Percentiles rank a stretch among this genome's conserved stretches.
Conservation (phyloP, 2,888 invertebrate species). For the Ophion obscuratus region DNA sequence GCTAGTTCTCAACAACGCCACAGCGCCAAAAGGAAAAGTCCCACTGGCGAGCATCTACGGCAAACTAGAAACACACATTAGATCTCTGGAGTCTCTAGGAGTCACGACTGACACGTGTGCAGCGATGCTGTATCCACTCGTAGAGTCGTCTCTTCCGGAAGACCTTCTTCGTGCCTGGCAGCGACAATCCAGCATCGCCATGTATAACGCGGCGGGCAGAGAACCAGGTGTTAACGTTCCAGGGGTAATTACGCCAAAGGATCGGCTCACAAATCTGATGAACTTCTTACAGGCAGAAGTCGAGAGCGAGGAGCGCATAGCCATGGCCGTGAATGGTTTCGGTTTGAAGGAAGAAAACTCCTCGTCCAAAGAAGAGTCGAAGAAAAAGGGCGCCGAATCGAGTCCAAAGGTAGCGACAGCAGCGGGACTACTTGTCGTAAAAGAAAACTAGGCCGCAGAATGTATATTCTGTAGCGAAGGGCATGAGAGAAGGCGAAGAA, state of each 20-base stretch:
- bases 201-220: too few relatives aligned
- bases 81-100: constrained; percentile 68
- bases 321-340: constrained; percentile 23
- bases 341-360: background rate
- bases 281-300: constrained; percentile 27
- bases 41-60: constrained; percentile 70
- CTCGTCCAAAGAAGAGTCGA: too few relatives aligned
- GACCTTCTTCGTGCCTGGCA: too few relatives aligned
- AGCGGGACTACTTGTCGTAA: constrained; percentile 48
- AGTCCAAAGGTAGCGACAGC: constrained; percentile 25
- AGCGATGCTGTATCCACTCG: constrained; percentile 64
- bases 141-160: too few relatives aligned
- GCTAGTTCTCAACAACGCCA: constrained; percentile 71
- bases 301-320: constrained; percentile 30
- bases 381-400: constrained; percentile 7
- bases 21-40: constrained; percentile 51
- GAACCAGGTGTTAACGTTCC: too few relatives aligned
- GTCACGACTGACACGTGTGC: constrained; percentile 71
- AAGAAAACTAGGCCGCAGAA: constrained; percentile 15
- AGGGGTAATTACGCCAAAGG: too few relatives aligned
- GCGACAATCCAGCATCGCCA: too few relatives aligned
- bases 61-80: constrained; percentile 73
- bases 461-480: constrained; percentile 73
- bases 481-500: constrained; percentile 5
- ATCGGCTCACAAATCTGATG: too few relatives aligned